Evolutionary conservation across 2,888 invertebrate genomes (phyloP).

Genomic region (Amiota minor): DNA sequence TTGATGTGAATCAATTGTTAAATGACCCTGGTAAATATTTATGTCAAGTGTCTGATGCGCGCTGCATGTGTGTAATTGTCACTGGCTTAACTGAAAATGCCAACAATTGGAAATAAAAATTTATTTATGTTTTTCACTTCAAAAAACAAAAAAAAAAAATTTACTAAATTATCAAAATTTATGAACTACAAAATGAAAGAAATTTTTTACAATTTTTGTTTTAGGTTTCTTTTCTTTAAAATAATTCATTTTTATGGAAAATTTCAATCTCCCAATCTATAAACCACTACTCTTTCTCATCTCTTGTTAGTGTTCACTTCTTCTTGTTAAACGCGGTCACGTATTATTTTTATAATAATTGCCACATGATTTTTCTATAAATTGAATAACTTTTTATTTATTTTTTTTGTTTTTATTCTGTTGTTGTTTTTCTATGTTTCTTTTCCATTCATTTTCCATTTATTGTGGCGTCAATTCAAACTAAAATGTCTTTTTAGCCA

Average conservation of each 20-base stretch:
- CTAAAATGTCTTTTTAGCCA: neutral
- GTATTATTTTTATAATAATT: neutral
- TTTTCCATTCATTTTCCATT: too few relatives aligned
- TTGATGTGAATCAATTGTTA: too few relatives aligned
- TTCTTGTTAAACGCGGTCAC: constrained; percentile 10
- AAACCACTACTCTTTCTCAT: too few relatives aligned
- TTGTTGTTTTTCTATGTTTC: neutral
- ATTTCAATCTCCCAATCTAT: neutral
- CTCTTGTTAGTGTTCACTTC: neutral
- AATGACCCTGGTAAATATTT: too few relatives aligned
- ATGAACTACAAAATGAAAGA: too few relatives aligned
- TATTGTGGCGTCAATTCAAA: neutral
- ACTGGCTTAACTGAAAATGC: constrained; percentile 3
- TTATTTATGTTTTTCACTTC: neutral
- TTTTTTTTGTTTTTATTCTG: neutral
- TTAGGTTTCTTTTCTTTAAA: neutral
- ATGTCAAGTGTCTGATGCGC: too few relatives aligned
- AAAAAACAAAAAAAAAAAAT: too few relatives aligned
- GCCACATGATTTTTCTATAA: constrained; percentile 1
- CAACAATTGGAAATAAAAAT: neutral
- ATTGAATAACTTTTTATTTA: constrained; percentile 1
- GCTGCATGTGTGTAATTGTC: constrained; percentile 8
- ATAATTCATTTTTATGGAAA: neutral
- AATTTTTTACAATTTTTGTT: neutral
- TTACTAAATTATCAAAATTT: too few relatives aligned